These are phyloP conservation scores for Psittacula cyanocephala DNA, from an alignment of 2,113 vertebrate genomes.

Conservation along the genomic window DNA sequence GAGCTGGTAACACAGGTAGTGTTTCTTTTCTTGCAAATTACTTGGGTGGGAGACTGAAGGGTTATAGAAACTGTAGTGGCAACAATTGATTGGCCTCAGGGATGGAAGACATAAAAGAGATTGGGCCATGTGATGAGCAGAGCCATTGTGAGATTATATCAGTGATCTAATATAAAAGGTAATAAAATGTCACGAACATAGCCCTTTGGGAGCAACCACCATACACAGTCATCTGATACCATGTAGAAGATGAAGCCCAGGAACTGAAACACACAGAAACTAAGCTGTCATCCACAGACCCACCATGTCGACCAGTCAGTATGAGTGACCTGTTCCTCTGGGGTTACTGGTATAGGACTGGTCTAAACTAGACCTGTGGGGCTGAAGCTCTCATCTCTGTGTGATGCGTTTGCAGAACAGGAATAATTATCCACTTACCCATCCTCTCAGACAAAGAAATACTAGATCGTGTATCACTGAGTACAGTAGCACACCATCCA, in stretches of 20 bases:
- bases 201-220: not conserved
- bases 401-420: not conserved
- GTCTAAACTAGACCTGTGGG: not conserved
- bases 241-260: not conserved
- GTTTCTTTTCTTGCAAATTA: not conserved
- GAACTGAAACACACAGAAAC: not conserved
- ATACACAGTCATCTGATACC: not conserved
- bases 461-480: not conserved
- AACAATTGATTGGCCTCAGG: not conserved
- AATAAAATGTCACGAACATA: not conserved
- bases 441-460: not conserved
- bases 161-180: not conserved
- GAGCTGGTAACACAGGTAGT: not conserved
- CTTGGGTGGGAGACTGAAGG: not conserved
- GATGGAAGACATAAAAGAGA: not conserved
- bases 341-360: not conserved
- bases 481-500: not conserved
- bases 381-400: not conserved
- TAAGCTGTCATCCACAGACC: not conserved
- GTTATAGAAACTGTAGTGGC: not conserved
- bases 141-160: not conserved
- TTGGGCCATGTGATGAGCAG: not conserved
- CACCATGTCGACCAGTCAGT: not conserved
- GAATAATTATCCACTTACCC: not conserved
- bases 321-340: not conserved